Conservation (phyloP, 2,113 vertebrate species). For the Phaetusa simplex region DNA sequence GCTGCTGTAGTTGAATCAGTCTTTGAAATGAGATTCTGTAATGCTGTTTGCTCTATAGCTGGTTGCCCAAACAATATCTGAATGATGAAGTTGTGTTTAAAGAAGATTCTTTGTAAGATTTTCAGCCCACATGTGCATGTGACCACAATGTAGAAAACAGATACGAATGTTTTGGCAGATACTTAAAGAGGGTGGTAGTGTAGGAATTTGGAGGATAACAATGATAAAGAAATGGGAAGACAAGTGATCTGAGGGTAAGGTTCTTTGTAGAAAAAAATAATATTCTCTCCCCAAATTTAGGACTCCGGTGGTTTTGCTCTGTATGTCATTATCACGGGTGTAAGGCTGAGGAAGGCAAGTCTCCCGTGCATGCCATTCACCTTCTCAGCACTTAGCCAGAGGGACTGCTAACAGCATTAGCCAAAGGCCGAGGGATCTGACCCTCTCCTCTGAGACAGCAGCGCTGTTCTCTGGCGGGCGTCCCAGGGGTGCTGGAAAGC, state of each 20-base stretch:
- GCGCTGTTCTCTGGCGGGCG: not conserved
- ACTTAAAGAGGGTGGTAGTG: not conserved
- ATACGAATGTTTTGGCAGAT: constrained; percentile 2
- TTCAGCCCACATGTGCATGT: not conserved
- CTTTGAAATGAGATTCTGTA: not conserved
- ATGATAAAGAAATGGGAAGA: not conserved
- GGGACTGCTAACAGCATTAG: not conserved
- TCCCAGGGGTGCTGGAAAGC: constrained; percentile 43
- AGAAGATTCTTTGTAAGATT: not conserved
- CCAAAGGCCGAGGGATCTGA: not conserved
- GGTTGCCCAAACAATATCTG: not conserved
- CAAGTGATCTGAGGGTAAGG: not conserved
- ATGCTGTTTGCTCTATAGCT: not conserved
- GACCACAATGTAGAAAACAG: constrained; percentile 10
- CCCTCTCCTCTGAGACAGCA: not conserved
- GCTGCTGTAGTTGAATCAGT: not conserved
- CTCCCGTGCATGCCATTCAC: not conserved
- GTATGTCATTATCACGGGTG: not conserved
- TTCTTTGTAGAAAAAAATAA: not conserved
- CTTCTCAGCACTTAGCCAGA: not conserved
- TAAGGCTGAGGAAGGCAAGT: not conserved
- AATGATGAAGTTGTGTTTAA: not conserved
- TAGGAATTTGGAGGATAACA: not conserved
- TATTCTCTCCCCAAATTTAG: not conserved
- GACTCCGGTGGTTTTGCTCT: not conserved